Evolutionary conservation across 2,888 invertebrate species (phyloP).

Genomic region (Thera britannica): DNA sequence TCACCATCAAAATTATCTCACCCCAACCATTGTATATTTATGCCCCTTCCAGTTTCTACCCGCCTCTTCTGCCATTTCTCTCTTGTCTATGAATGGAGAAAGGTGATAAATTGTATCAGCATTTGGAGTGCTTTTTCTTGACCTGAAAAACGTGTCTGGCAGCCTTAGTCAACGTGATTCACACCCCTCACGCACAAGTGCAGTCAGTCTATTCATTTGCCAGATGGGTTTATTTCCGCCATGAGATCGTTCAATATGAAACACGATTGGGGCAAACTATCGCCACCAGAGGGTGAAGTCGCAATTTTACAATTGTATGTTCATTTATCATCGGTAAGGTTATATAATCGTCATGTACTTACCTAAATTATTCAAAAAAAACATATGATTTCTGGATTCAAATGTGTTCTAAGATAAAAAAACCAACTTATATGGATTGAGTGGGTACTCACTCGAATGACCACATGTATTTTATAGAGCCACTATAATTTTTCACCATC

Average conservation of each 20-base stretch:
- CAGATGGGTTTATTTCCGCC: slow-evolving; percentile 83
- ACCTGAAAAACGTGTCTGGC: neutral
- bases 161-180: slow-evolving; percentile 24
- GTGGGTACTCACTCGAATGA: too few relatives aligned
- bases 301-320: slow-evolving; percentile 68
- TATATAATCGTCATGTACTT: slow-evolving; percentile 44
- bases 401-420: slow-evolving; percentile 16
- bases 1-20: too few relatives aligned
- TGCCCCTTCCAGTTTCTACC: too few relatives aligned
- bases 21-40: too few relatives aligned
- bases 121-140: neutral
- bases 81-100: neutral
- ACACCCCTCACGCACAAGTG: slow-evolving; percentile 75
- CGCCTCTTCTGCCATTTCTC: too few relatives aligned
- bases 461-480: too few relatives aligned
- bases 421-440: too few relatives aligned
- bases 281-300: slow-evolving; percentile 56
- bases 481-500: too few relatives aligned
- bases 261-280: slow-evolving; percentile 81
- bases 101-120: neutral
- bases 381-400: slow-evolving; percentile 23
- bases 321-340: slow-evolving; percentile 66
- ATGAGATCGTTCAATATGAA: slow-evolving; percentile 81
- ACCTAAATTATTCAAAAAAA: slow-evolving; percentile 1
- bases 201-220: slow-evolving; percentile 82